Evolutionary conservation across 2,113 vertebrate genomes (phyloP).

Genomic region (Pycnonotus jocosus): DNA sequence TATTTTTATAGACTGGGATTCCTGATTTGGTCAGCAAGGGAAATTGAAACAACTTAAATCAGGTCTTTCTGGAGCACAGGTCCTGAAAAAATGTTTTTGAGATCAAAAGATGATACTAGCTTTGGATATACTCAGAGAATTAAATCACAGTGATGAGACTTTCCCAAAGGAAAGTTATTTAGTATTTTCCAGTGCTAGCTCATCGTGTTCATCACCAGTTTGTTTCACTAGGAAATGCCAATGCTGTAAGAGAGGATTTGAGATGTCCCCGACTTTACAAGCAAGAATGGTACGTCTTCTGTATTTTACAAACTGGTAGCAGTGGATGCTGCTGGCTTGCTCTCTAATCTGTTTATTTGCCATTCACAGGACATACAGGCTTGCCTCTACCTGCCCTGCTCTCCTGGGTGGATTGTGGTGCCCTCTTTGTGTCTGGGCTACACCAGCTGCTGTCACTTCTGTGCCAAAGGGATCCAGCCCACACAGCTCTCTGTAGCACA

Average conservation of each 20-base stretch:
- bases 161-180: background rate
- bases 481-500: background rate
- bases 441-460: background rate
- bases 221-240: background rate
- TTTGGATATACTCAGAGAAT: background rate
- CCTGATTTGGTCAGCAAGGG: background rate
- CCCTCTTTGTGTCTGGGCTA: background rate
- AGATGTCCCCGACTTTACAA: accelerated
- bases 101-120: background rate
- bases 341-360: background rate
- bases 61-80: background rate
- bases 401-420: accelerated
- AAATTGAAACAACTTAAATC: background rate
- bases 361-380: accelerated
- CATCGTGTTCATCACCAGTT: background rate
- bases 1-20: background rate
- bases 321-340: background rate
- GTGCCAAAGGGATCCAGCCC: background rate
- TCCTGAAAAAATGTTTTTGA: background rate
- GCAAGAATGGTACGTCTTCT: background rate
- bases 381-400: background rate
- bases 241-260: background rate
- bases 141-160: background rate
- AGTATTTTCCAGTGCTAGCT: background rate
- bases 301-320: background rate